These are phyloP conservation scores for Grus americana DNA, from an alignment of 2,113 vertebrate species.

Conservation along the genomic window DNA sequence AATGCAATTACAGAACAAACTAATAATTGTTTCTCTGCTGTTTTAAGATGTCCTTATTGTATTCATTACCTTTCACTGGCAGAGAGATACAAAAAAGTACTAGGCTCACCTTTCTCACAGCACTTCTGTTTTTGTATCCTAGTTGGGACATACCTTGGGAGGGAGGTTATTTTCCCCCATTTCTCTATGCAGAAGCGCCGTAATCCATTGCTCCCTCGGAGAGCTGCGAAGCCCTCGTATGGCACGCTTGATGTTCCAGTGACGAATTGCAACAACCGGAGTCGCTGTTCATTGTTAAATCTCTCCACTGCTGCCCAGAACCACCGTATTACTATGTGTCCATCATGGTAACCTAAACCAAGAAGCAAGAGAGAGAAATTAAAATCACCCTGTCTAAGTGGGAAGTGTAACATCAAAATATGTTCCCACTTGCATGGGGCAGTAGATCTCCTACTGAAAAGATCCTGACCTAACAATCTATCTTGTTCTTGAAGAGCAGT, in stretches of 20 bases:
- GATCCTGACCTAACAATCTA: background rate
- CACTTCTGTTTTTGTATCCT: background rate
- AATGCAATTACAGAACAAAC: background rate
- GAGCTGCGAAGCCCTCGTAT: slow-evolving; percentile 92
- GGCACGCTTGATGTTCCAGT: slow-evolving; percentile 97
- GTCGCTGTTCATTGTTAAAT: slow-evolving; percentile 96
- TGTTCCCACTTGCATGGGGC: background rate
- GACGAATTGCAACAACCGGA: slow-evolving; percentile 94
- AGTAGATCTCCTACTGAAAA: background rate
- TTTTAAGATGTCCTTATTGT: background rate
- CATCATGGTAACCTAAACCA: slow-evolving; percentile 91
- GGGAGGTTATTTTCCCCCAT: slow-evolving; percentile 96
- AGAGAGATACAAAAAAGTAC: background rate
- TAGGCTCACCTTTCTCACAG: background rate
- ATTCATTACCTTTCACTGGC: background rate
- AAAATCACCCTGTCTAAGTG: background rate
- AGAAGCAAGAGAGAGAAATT: background rate
- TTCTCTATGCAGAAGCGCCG: slow-evolving; percentile 98
- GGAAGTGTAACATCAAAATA: background rate
- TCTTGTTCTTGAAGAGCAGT: background rate
- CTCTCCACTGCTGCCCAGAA: slow-evolving; percentile 96
- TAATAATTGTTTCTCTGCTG: background rate
- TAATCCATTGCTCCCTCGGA: slow-evolving; percentile 93
- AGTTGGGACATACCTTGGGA: slow-evolving; percentile 84
- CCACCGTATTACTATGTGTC: slow-evolving; percentile 96